Conservation (phyloP, 1,140 invertebrate species). For the Drosophila rufa region DNA sequence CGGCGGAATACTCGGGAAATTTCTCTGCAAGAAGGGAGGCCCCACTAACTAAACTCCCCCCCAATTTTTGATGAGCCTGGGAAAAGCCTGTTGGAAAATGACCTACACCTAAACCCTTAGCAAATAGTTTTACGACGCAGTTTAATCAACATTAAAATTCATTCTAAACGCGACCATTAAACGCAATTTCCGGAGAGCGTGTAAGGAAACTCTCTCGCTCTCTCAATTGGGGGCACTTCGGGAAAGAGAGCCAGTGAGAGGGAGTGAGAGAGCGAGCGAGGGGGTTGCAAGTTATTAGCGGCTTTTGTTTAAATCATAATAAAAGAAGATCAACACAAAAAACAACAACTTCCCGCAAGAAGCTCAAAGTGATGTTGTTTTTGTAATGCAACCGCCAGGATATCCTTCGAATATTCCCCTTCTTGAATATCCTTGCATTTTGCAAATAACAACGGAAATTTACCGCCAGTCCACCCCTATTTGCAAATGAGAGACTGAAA, state of each 20-base stretch:
- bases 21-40: not conserved
- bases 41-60: not conserved
- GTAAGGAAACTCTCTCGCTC: not conserved
- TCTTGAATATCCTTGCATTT: constrained; percentile 43
- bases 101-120: not conserved
- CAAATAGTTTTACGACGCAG: constrained; percentile 51
- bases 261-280: constrained; percentile 7
- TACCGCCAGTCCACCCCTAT: constrained; percentile 57
- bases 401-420: constrained; percentile 29
- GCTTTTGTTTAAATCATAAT: constrained; percentile 39
- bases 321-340: constrained; percentile 15
- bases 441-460: constrained; percentile 65
- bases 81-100: constrained; percentile 12
- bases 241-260: constrained; percentile 1
- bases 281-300: constrained; percentile 38
- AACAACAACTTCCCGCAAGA: constrained; percentile 19
- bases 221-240: constrained; percentile 18
- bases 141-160: constrained; percentile 47
- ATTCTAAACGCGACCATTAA: constrained; percentile 44
- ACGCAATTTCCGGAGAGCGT: constrained; percentile 34
- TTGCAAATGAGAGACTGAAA: constrained; percentile 22
- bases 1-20: constrained; percentile 10
- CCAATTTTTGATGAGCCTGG: constrained; percentile 13
- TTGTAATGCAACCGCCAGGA: constrained; percentile 42
- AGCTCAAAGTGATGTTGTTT: constrained; percentile 19